Evolutionary conservation across 2,113 vertebrate genomes (phyloP).

Genomic region (Pionites leucogaster): DNA sequence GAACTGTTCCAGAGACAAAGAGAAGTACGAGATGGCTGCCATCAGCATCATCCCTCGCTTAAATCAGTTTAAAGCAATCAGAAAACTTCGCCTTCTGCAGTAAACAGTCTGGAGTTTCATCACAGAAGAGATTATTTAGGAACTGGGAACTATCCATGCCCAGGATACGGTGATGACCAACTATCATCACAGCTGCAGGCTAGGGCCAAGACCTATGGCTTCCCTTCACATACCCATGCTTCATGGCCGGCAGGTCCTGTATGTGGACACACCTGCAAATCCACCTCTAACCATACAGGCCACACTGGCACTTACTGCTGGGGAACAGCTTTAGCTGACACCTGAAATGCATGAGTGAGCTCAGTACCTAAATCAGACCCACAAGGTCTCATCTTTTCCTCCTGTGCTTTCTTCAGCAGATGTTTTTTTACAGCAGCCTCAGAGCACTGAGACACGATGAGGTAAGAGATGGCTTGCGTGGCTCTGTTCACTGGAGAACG

Average conservation of each 20-base stretch:
- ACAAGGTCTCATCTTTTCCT: not conserved
- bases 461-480: not conserved
- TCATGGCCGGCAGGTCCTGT: not conserved
- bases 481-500: not conserved
- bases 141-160: not conserved
- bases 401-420: not conserved
- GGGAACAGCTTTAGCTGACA: not conserved
- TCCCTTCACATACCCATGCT: not conserved
- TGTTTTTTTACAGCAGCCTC: not conserved
- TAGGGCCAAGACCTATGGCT: not conserved
- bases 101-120: not conserved
- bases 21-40: not conserved
- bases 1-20: not conserved
- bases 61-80: not conserved
- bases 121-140: not conserved
- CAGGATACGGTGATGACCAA: not conserved
- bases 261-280: not conserved
- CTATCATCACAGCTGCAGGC: not conserved
- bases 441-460: not conserved
- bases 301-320: not conserved
- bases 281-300: fast-evolving
- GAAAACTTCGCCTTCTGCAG: not conserved
- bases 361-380: not conserved
- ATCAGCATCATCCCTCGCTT: not conserved
- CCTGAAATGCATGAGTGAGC: fast-evolving